These are phyloP conservation scores for Cettia cetti DNA, from an alignment of 2,113 vertebrate genomes.

Conservation along the genomic window DNA sequence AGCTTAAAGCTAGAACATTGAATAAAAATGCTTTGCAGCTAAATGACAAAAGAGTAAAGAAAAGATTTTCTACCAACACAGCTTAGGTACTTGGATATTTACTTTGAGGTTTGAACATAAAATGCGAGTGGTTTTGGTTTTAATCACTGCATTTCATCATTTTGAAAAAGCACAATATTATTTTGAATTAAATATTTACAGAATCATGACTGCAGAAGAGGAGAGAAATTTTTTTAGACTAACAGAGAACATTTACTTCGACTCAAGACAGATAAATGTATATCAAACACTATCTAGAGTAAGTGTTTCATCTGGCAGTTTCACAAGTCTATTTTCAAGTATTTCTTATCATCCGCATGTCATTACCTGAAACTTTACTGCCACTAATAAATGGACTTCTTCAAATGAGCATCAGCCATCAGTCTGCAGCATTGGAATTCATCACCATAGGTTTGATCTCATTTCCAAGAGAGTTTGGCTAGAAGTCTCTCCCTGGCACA, in stretches of 20 bases:
- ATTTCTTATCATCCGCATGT: background rate
- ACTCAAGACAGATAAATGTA: background rate
- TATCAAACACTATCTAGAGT: background rate
- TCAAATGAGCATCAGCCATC: background rate
- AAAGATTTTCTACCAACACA: constrained; percentile 2
- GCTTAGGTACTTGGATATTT: background rate
- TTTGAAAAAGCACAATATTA: constrained; percentile 4
- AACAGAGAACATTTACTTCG: background rate
- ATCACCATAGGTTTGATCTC: background rate
- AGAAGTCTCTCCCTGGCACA: background rate
- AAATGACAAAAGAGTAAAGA: background rate
- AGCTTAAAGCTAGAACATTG: constrained; percentile 56
- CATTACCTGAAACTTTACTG: background rate
- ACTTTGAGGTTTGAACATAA: constrained; percentile 13
- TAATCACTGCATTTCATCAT: background rate
- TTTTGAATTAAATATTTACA: constrained; percentile 22
- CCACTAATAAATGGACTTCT: background rate
- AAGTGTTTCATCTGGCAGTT: background rate
- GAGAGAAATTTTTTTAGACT: constrained; percentile 19
- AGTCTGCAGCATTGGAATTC: background rate
- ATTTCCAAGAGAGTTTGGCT: background rate
- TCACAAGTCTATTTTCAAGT: background rate
- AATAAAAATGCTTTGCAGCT: constrained; percentile 43
- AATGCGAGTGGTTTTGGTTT: background rate
- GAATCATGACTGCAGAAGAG: constrained; percentile 39